These are phyloP conservation scores for Hyles euphorbiae DNA, from an alignment of 1,140 invertebrate species.

Conservation along the genomic window DNA sequence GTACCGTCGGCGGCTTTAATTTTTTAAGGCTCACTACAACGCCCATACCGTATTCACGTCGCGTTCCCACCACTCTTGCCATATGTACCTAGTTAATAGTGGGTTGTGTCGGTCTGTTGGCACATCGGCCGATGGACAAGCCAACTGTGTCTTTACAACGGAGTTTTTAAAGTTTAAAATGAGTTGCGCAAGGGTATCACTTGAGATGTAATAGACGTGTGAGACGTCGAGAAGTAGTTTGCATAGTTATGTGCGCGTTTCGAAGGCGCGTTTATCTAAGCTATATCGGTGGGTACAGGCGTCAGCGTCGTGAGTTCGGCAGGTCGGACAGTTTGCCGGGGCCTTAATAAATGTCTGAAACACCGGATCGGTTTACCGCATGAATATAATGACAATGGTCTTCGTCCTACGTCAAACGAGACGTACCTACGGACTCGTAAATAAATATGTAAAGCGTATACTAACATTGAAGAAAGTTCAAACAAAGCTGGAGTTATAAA, in stretches of 20 bases:
- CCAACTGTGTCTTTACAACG: constrained; percentile 27
- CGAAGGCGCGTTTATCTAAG: constrained; percentile 67
- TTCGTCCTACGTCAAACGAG: not conserved
- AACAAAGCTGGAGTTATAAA: too few relatives aligned
- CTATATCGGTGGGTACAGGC: constrained; percentile 56
- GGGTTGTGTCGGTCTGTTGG: constrained; percentile 24
- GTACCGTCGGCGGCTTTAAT: constrained; percentile 64
- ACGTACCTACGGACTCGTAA: too few relatives aligned
- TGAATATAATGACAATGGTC: too few relatives aligned
- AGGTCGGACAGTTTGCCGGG: constrained; percentile 30
- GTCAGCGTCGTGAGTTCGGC: constrained; percentile 29
- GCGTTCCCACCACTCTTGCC: constrained; percentile 62
- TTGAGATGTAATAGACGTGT: constrained; percentile 29
- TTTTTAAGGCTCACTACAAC: constrained; percentile 63
- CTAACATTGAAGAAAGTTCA: too few relatives aligned
- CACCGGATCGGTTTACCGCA: constrained; percentile 28
- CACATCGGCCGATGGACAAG: constrained; percentile 6
- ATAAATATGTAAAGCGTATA: too few relatives aligned
- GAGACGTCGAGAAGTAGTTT: constrained; percentile 48
- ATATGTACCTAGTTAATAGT: constrained; percentile 68
- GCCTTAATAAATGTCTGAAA: constrained; percentile 43
- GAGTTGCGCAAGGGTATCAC: constrained; percentile 10
- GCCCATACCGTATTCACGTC: constrained; percentile 63
- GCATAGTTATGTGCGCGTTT: constrained; percentile 67
- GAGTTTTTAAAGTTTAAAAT: constrained; percentile 33